A percentile compares a stretch with the other conserved stretches of the same genome.
Conservation (phyloP, 2,888 invertebrate genomes). For the Ceratothoa steindachneri region DNA sequence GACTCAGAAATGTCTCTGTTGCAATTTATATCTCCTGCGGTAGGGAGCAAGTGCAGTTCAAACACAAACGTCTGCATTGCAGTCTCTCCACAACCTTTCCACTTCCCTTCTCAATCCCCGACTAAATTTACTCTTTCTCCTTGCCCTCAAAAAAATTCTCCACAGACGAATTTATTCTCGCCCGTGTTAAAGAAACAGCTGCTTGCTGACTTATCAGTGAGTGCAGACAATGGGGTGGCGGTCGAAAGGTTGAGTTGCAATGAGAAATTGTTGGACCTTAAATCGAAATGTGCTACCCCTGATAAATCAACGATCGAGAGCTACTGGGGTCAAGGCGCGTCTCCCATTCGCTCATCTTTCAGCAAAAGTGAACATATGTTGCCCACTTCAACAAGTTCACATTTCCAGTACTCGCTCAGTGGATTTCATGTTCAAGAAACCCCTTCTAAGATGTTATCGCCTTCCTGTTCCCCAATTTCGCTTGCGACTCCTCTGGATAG, state of each 20-base stretch:
- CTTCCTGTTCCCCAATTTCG: slow-evolving; percentile 2
- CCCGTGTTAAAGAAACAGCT: neutral
- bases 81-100: neutral
- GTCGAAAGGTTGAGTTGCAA: neutral
- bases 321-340: neutral
- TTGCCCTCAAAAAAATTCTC: neutral
- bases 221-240: neutral
- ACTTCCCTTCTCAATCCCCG: neutral
- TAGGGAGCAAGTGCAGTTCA: neutral
- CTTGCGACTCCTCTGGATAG: neutral
- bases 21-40: neutral
- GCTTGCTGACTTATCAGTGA: neutral
- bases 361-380: neutral
- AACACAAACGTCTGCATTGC: neutral
- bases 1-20: slow-evolving; percentile 2
- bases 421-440: neutral
- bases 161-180: neutral
- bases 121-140: too few species aligned
- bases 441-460: neutral
- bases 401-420: neutral
- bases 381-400: neutral
- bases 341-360: neutral
- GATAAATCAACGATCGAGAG: neutral
- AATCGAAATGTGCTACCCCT: neutral
- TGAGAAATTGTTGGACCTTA: neutral